Base-by-base conservation (phyloP, 2,888 invertebrate species). In the Polydrusus tereticollis region DNA sequence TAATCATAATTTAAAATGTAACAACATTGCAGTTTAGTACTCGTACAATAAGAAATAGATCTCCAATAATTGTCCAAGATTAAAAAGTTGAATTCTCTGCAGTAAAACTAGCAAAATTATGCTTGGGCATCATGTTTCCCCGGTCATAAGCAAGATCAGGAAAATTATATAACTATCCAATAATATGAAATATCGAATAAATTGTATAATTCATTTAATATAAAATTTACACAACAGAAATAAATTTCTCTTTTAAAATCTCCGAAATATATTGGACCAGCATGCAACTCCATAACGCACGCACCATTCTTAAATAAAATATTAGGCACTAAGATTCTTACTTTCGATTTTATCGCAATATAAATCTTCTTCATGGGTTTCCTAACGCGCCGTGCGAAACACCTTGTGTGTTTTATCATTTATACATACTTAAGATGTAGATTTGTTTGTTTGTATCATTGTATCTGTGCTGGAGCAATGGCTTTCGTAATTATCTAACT, bases 361-460 rank as follows among this genome's bases (percentile, higher is more conserved):
- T 59, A 59, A 59, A 59, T 59, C 43, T 21, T 59, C 59, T 59
- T 59, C 59, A 43, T 10, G 1, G n/a, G 10, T 59, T 59, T 59
- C 43, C 16, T 23, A 59, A 59, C 26, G 26, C 16, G n/a, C 1
- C 23, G 41, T 59, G 59, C 26, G 59, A 59, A 59, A 59, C 26
- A 43, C 26, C 59, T 59, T 59, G 59, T 59, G 23, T 59, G 26
- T 43, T 23, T 43, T 41, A 59, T 59, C 43, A 8, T 41, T 59
- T 59, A 59, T 59, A 59, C 21, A 41, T 20, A 16, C 23, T 59
- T 59, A 23, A 41, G 41, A 43, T 59, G 59, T 55, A 55, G 29
- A 55, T 55, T 55, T 29, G 52, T 29, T 29, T 26, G 29, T 55
- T 55, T 55, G 16, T 29, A 55, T 55, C 52, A 29, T 55, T 55